Evolutionary conservation across 2,797 vertebrate species (phyloP).

Genomic region (Naso thynnoides): DNA sequence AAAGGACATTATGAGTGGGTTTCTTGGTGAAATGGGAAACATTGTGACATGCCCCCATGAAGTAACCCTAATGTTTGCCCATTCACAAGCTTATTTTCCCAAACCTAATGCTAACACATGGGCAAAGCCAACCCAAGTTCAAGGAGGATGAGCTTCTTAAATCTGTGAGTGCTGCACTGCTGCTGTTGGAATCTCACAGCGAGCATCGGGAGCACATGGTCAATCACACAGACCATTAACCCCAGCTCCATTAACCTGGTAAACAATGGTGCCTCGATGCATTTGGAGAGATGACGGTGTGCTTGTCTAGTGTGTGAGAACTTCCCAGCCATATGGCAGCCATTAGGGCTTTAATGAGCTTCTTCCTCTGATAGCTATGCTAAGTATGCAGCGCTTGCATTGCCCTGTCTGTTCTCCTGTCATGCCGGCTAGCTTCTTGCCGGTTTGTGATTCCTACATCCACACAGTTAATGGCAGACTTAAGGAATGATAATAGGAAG

Average conservation of each 20-base stretch:
- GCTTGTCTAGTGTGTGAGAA: constrained; percentile 61
- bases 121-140: constrained; percentile 7
- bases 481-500: constrained; percentile 46
- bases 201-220: constrained; percentile 50
- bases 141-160: constrained; percentile 31
- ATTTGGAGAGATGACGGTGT: constrained; percentile 46
- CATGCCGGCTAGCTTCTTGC: constrained; percentile 29
- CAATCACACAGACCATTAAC: constrained; percentile 62
- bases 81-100: constrained; percentile 7
- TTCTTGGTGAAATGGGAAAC: neutral
- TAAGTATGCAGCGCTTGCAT: constrained; percentile 43
- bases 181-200: constrained; percentile 48
- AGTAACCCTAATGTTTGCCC: neutral
- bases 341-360: constrained; percentile 67
- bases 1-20: constrained; percentile 2
- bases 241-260: constrained; percentile 55
- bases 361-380: constrained; percentile 69
- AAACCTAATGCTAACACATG: constrained; percentile 4
- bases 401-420: constrained; percentile 28
- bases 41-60: constrained; percentile 1
- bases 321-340: constrained; percentile 66
- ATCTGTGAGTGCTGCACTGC: constrained; percentile 22
- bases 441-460: constrained; percentile 25
- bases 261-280: constrained; percentile 58
- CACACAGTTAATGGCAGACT: constrained; percentile 29